These are phyloP conservation scores for Amazona finschi DNA, from an alignment of 2,797 vertebrate genomes.

Conservation along the genomic window DNA sequence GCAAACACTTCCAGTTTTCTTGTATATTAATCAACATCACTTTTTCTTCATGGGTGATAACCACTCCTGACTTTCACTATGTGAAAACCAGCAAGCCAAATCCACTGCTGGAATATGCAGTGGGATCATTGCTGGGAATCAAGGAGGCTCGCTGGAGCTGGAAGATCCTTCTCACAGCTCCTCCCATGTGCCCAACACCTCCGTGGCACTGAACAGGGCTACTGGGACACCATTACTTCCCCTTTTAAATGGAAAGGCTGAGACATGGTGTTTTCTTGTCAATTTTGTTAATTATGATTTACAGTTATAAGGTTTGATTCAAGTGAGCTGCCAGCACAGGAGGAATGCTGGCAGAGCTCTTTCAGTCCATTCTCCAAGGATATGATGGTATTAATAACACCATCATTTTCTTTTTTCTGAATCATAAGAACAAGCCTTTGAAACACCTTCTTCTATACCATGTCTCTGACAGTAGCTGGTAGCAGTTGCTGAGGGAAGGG, in stretches of 20 bases:
- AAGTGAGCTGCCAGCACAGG: background rate
- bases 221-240: background rate
- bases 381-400: background rate
- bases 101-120: background rate
- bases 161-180: background rate
- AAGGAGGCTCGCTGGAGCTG: background rate
- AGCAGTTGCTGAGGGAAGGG: slow-evolving; percentile 7
- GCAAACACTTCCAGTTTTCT: background rate
- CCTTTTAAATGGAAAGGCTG: background rate
- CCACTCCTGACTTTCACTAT: background rate
- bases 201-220: background rate
- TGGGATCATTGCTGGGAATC: rapidly evolving
- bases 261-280: background rate
- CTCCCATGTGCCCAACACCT: background rate
- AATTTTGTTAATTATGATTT: background rate
- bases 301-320: background rate
- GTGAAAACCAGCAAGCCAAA: background rate
- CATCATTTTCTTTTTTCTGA: background rate
- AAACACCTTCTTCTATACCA: background rate
- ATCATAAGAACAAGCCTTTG: background rate
- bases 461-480: background rate
- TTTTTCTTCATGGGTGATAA: background rate
- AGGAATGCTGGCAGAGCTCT: background rate
- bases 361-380: background rate
- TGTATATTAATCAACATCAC: background rate